Evolutionary conservation across 2,797 vertebrate species (phyloP).

Genomic region (Hydrolagus colliei): DNA sequence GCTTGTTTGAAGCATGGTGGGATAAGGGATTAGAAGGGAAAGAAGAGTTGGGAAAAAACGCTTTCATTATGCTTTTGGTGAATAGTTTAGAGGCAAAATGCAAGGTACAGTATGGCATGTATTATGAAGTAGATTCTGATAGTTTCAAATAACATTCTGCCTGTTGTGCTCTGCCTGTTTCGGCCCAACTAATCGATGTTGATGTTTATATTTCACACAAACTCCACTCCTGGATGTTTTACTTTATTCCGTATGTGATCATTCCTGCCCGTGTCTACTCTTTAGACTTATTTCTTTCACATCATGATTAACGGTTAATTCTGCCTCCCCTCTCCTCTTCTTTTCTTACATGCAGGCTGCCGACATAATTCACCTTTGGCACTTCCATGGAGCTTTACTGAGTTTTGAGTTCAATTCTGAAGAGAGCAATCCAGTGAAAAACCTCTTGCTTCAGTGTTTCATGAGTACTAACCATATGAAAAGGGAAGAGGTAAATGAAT

Average conservation of each 20-base stretch:
- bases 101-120: slow-evolving; percentile 47
- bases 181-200: too few relatives aligned
- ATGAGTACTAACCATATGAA: slow-evolving; percentile 61
- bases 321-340: too few relatives aligned
- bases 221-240: too few relatives aligned
- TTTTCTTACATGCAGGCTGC: background rate
- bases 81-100: slow-evolving; percentile 67
- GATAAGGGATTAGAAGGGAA: slow-evolving; percentile 71
- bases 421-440: slow-evolving; percentile 67
- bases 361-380: slow-evolving; percentile 72
- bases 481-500: slow-evolving; percentile 71
- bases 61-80: slow-evolving; percentile 66
- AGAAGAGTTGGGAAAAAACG: slow-evolving; percentile 74
- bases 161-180: too few relatives aligned
- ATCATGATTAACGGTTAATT: too few relatives aligned
- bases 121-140: background rate
- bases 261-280: background rate
- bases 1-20: slow-evolving; percentile 79
- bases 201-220: too few relatives aligned
- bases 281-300: background rate
- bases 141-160: background rate
- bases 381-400: slow-evolving; percentile 65
- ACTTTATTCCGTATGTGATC: too few relatives aligned
- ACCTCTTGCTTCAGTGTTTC: slow-evolving; percentile 78
- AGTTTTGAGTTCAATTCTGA: slow-evolving; percentile 71